Conservation (phyloP, 1,140 invertebrate genomes). For the Drosophila oshimai region DNA sequence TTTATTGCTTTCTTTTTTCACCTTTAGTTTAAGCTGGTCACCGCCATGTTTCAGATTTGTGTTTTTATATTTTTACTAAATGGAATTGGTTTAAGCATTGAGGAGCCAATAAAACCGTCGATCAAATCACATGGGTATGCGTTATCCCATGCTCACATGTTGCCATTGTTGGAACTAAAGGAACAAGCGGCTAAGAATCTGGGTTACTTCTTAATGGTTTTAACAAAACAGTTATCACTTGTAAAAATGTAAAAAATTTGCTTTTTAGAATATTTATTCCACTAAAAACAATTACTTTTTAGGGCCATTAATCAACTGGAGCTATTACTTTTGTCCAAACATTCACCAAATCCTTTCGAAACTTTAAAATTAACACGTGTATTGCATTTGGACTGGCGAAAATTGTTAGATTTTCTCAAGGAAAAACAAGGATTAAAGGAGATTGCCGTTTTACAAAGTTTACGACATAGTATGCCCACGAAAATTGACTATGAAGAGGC, state of each 20-base stretch:
- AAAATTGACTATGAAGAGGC: not conserved
- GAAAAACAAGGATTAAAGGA: not conserved
- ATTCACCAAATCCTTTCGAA: not conserved
- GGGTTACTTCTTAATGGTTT: not conserved
- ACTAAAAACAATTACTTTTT: not conserved
- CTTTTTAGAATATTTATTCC: not conserved
- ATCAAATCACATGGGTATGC: not conserved
- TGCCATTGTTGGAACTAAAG: constrained; percentile 5
- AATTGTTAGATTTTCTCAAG: not conserved
- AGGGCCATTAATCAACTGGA: constrained; percentile 2
- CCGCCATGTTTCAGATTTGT: not conserved
- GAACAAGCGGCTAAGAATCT: not conserved
- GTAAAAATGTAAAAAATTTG: not conserved
- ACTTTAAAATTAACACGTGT: not conserved
- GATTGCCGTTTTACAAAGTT: not conserved
- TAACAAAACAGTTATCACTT: not conserved
- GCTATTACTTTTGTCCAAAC: not conserved
- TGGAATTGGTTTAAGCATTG: not conserved
- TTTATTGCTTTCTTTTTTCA: not conserved
- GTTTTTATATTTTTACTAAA: not conserved
- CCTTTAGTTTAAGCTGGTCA: not conserved
- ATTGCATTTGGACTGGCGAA: not conserved
- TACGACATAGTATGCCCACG: constrained; percentile 6
- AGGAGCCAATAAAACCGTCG: not conserved
- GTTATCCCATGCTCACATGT: not conserved